Evolutionary conservation across 1,140 invertebrate genomes (phyloP), one percentile per base, ranked within the genome.

Genomic region (Drosophila mayri): DNA sequence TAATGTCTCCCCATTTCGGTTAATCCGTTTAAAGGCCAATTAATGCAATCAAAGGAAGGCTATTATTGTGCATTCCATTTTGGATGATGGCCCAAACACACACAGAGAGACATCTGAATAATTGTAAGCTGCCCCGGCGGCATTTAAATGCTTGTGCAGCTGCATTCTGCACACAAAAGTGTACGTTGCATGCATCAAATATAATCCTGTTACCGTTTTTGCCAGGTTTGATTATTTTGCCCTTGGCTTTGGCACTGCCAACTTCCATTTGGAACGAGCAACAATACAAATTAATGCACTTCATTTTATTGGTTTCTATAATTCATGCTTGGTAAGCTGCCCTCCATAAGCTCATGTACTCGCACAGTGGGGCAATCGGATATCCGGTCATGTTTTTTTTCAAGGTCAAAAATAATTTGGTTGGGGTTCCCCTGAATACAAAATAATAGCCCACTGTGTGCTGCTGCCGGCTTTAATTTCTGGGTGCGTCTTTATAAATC

Each of bases 281-380:
- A 54, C 46, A 76, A 76, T 76, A 76, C 54, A 52, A 68, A 80
- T 83, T 74, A 90, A 87, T 83, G 80, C 80, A 77, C 76, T 77
- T 88, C 83, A 84, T 87, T 87, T 88, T 84, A 90, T 88, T 88
- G 84, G 62, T 62, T 75, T 80, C 60, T 67, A 90, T 81, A 78
- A 88, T 83, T 88, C 79, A 90, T 78, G 67, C 49, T 70, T 38
- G 58, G 49, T 79, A 79, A 86, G 64, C 84, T 66, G 44, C 47
- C 18, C 46, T 64, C 62, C 50, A 41, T 60, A 40, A 41, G 49
- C 55, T 40, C 41, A 38, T 38, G 14, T 9, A 54, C 16, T n/a
- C 49, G 55, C 41, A 37, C 44, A 49, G 44, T 76, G 54, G 43
- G 44, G 16, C 44, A 59, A 47, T 10, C 18, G 52, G 35, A 37